Conservation (phyloP, 2,888 invertebrate species). For the Calameuta pallipes region DNA sequence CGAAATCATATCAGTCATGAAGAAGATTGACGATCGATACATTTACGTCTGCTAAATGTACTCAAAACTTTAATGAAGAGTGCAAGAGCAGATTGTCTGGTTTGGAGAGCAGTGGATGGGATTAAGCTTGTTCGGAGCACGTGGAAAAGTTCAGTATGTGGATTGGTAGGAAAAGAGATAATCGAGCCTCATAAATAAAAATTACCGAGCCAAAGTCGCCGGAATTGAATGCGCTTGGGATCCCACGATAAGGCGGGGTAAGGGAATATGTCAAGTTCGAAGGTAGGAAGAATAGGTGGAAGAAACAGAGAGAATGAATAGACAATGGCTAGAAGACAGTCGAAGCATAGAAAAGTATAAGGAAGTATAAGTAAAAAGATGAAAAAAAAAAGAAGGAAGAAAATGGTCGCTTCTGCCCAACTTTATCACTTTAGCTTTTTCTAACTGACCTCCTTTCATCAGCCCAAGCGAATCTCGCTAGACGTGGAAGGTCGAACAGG, state of each 20-base stretch:
- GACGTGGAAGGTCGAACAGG: constrained; percentile 4
- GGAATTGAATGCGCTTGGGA: background rate
- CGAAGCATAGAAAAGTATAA: background rate
- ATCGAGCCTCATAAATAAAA: constrained; percentile 49
- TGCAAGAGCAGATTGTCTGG: background rate
- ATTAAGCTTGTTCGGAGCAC: background rate
- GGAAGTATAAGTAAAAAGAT: background rate
- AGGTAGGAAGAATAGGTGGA: background rate
- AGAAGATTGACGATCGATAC: background rate
- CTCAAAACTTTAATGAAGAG: background rate
- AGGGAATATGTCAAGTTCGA: background rate
- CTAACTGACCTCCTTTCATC: constrained; percentile 38
- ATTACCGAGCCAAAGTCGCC: constrained; percentile 30
- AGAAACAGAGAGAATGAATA: background rate
- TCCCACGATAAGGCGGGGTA: background rate
- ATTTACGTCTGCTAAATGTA: background rate
- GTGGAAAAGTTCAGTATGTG: background rate
- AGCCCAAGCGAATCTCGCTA: constrained; percentile 26
- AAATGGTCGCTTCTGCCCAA: constrained; percentile 36
- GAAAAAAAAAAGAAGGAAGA: constrained; percentile 22
- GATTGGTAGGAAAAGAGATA: constrained; percentile 26
- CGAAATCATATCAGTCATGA: background rate
- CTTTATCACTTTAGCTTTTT: constrained; percentile 50
- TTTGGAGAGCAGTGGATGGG: background rate
- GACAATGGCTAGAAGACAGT: background rate